phyloP scores from a whole-genome alignment of 1,140 invertebrate species.

The Antheraea pernyi region DNA sequence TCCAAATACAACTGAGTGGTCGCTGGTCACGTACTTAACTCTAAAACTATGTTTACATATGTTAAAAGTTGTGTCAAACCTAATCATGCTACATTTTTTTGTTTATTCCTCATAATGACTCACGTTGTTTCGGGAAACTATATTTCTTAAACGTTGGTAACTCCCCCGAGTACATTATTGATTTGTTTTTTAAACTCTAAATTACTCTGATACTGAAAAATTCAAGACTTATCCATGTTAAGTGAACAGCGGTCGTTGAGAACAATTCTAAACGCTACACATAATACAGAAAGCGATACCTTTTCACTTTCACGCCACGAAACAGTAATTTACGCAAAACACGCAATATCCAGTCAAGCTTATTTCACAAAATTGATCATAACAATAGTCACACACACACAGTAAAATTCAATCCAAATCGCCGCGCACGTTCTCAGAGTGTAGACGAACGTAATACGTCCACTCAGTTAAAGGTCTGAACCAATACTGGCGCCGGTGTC shows the following conservation, averaged over 20 bases:
- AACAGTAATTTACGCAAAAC: not conserved
- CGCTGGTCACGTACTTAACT: too few relatives aligned
- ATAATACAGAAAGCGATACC: slow-evolving; percentile 4
- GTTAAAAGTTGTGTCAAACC: too few relatives aligned
- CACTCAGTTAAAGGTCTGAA: not conserved
- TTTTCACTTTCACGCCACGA: not conserved
- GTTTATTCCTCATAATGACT: too few relatives aligned
- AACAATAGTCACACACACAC: slow-evolving; percentile 6
- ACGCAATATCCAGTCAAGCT: slow-evolving; percentile 2
- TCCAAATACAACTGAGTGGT: too few relatives aligned
- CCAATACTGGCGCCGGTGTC: slow-evolving; percentile 4
- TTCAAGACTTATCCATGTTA: not conserved
- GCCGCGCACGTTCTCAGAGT: not conserved
- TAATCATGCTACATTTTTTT: too few relatives aligned
- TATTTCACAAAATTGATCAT: not conserved
- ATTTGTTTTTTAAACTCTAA: not conserved
- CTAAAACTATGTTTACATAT: too few relatives aligned
- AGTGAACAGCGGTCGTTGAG: too few relatives aligned
- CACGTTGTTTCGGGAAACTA: too few relatives aligned
- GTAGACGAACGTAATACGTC: slow-evolving; percentile 4
- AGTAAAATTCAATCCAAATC: slow-evolving; percentile 7
- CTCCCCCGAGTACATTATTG: too few relatives aligned
- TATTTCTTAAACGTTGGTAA: too few relatives aligned
- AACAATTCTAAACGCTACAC: not conserved
- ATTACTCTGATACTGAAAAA: not conserved